A percentile compares a stretch with the other conserved stretches of the same genome.
Evolutionary conservation across 2,797 vertebrate species (phyloP).

Genomic region (Orientallactaga sibirica): DNA sequence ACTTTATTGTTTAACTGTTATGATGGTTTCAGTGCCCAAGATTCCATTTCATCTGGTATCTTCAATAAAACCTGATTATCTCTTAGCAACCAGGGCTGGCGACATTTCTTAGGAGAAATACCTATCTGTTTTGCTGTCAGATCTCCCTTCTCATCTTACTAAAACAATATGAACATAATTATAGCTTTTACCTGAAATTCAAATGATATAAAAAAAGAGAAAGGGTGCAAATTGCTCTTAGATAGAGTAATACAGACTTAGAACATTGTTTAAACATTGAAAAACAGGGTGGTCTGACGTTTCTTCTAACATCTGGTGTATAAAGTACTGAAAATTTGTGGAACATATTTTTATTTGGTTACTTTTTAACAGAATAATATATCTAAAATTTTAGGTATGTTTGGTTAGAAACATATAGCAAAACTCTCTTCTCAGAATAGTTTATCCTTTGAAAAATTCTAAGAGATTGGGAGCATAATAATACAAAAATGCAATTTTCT

Average conservation of each 20-base stretch:
- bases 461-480: not conserved
- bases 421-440: constrained; percentile 34
- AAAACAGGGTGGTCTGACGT: not conserved
- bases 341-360: not conserved
- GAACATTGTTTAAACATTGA: not conserved
- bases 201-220: constrained; percentile 64
- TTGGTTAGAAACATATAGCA: constrained; percentile 31
- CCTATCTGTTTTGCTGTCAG: constrained; percentile 44
- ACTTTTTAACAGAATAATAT: not conserved
- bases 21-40: constrained; percentile 31
- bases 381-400: not conserved
- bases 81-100: constrained; percentile 57
- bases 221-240: constrained; percentile 53
- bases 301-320: not conserved
- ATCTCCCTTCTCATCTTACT: constrained; percentile 59
- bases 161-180: constrained; percentile 73
- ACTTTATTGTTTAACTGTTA: not conserved
- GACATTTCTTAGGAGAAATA: not conserved
- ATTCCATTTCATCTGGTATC: constrained; percentile 23
- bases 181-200: constrained; percentile 39
- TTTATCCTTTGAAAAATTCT: not conserved
- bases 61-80: constrained; percentile 59
- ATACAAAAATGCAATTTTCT: constrained; percentile 64
- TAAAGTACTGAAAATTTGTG: not conserved
- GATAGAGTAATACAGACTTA: not conserved